Percentiles rank a stretch among this genome's conserved stretches.
phyloP scores from a whole-genome alignment of 2,113 vertebrate genomes.

The Empidonax alnorum region DNA sequence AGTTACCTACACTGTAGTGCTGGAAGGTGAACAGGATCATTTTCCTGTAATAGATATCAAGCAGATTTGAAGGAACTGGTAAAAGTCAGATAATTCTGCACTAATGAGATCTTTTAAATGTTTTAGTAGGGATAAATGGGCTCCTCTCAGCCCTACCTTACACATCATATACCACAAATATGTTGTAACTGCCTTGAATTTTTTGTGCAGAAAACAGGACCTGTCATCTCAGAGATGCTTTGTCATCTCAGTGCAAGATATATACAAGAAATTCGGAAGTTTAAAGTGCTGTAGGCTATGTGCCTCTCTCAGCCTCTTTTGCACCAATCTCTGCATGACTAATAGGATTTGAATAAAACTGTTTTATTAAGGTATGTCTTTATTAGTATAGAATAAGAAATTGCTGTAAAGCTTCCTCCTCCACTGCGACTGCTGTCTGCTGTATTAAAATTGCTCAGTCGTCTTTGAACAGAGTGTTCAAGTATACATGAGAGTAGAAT shows the following conservation, averaged over 20 bases:
- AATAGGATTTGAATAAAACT: neutral
- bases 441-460: neutral
- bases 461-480: neutral
- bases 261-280: neutral
- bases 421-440: neutral
- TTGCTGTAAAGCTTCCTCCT: neutral
- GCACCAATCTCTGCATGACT: neutral
- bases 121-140: neutral
- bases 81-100: neutral
- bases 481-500: neutral
- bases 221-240: neutral
- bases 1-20: neutral
- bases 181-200: neutral
- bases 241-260: neutral
- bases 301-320: neutral
- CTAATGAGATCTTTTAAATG: neutral
- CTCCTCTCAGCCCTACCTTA: neutral
- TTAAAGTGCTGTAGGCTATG: neutral
- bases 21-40: neutral
- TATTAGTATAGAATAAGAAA: neutral
- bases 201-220: neutral
- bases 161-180: neutral
- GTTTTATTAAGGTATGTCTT: neutral
- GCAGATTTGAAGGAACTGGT: neutral
- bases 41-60: neutral